phyloP scores from a whole-genome alignment of 2,113 vertebrate species.

The Aramus guarauna region DNA sequence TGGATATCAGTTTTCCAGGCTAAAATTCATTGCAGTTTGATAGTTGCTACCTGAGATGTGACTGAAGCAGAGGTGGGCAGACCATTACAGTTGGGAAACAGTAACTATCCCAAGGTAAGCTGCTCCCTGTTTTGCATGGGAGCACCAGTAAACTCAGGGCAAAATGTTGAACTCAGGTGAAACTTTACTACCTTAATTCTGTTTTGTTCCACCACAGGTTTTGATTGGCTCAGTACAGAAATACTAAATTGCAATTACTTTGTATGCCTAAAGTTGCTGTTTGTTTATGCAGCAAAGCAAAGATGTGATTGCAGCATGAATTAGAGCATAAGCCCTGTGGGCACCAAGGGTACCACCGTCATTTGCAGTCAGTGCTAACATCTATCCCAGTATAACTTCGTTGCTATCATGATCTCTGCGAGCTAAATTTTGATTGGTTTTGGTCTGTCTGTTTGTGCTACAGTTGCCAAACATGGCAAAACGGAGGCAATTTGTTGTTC shows the following conservation, averaged over 20 bases:
- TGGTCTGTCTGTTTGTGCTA: neutral
- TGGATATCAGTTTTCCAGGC: neutral
- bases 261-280: neutral
- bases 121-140: neutral
- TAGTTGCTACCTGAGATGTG: neutral
- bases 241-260: neutral
- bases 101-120: neutral
- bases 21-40: neutral
- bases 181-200: neutral
- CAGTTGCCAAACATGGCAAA: neutral
- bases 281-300: neutral
- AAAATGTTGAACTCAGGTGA: neutral
- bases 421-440: neutral
- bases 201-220: neutral
- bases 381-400: neutral
- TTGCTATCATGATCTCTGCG: neutral
- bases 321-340: neutral
- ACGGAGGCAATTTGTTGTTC: neutral
- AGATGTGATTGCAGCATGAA: neutral
- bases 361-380: neutral
- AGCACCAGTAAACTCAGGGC: neutral
- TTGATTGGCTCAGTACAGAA: neutral
- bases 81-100: neutral
- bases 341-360: fast-evolving
- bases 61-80: neutral